phyloP scores from a whole-genome alignment of 2,888 invertebrate genomes.

The Epicampocera succincta region DNA sequence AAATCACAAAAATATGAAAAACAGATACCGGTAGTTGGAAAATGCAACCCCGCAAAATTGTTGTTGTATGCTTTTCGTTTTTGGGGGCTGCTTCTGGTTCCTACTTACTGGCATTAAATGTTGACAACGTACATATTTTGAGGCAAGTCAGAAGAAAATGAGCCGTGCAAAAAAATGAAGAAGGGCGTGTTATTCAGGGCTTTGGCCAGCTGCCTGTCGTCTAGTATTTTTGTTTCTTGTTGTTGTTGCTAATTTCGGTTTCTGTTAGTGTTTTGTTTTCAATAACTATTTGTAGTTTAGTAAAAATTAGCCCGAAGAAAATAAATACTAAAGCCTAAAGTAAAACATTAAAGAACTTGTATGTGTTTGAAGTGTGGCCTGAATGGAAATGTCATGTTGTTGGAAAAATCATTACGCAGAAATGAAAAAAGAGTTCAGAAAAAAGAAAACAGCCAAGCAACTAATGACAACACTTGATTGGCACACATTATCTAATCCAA shows the following conservation, averaged over 20 bases:
- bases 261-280: constrained; percentile 16
- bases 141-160: background rate
- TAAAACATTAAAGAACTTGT: constrained; percentile 39
- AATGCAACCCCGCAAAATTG: background rate
- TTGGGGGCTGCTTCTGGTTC: background rate
- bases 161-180: background rate
- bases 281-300: constrained; percentile 28
- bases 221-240: constrained; percentile 10
- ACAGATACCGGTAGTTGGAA: no score
- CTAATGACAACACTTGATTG: constrained; percentile 13
- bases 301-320: background rate
- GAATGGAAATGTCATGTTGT: constrained; percentile 44
- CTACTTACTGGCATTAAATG: background rate
- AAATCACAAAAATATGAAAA: no score
- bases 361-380: constrained; percentile 30
- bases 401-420: constrained; percentile 19
- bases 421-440: background rate
- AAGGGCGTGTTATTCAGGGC: constrained; percentile 21
- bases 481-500: constrained; percentile 34
- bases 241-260: background rate
- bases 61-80: background rate
- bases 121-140: constrained; percentile 47
- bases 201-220: constrained; percentile 20
- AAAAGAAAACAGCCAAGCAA: background rate
- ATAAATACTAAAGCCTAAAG: constrained; percentile 1